These are phyloP conservation scores for Eristalinus sepulchralis DNA, from an alignment of 2,888 invertebrate genomes.

Conservation along the genomic window DNA sequence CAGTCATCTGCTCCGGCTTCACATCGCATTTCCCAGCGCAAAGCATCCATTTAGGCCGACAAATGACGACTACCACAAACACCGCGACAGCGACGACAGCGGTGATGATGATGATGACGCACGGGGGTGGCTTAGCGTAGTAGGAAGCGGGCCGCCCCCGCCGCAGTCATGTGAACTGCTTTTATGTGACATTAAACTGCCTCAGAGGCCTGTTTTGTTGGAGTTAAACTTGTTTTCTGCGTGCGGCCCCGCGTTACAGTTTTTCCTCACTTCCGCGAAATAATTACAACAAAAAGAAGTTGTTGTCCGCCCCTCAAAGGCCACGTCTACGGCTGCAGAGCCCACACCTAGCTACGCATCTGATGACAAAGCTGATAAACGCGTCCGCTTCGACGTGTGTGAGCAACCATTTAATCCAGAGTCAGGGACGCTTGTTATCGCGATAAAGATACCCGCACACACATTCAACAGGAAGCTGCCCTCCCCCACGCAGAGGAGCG, in stretches of 20 bases:
- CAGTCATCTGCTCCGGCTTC: conserved; percentile 13
- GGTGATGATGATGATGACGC: background rate
- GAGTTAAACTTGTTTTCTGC: background rate
- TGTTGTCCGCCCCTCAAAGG: background rate
- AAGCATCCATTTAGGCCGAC: conserved; percentile 50
- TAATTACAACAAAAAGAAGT: background rate
- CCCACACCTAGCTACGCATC: background rate
- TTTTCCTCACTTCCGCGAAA: background rate
- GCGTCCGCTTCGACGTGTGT: background rate
- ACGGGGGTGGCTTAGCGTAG: background rate
- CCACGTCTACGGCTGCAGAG: background rate
- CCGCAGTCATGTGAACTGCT: background rate
- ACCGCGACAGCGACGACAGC: background rate
- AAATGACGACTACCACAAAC: conserved; percentile 35
- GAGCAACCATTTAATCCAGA: conserved; percentile 1
- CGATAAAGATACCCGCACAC: background rate
- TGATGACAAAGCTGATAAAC: background rate
- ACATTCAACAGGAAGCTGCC: background rate
- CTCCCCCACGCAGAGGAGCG: background rate
- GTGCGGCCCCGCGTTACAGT: background rate
- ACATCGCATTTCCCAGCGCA: conserved; percentile 5
- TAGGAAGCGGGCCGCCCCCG: background rate
- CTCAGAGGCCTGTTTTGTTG: background rate
- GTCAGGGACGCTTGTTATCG: conserved; percentile 11
- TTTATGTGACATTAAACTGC: background rate